A percentile compares a stretch with the other conserved stretches of the same genome.
phyloP scores from a whole-genome alignment of 2,888 invertebrate species.

The Trypoxylon attenuatum region DNA sequence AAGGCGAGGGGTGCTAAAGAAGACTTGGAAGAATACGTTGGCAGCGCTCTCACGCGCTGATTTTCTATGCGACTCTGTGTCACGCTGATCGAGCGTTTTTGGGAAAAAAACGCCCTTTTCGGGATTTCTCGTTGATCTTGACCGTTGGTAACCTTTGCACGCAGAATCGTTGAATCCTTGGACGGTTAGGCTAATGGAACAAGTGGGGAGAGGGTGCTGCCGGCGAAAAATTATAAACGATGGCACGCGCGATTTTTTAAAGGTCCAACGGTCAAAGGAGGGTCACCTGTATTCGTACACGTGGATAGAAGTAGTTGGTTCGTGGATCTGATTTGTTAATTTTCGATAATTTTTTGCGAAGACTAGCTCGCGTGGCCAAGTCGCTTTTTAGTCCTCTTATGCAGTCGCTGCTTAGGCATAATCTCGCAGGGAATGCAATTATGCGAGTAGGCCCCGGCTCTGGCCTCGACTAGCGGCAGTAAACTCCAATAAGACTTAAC shows the following conservation, averaged over 20 bases:
- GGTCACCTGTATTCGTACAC: not conserved
- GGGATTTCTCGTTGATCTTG: not conserved
- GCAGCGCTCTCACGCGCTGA: not conserved
- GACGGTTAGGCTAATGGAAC: not conserved
- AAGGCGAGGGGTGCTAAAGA: not conserved
- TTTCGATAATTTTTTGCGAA: not conserved
- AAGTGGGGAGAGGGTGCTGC: not conserved
- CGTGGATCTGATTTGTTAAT: not conserved
- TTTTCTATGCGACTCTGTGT: not conserved
- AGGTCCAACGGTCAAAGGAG: not conserved
- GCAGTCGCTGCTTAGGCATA: not conserved
- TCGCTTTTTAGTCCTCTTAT: constrained; percentile 10
- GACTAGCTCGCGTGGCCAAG: not conserved
- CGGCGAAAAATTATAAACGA: not conserved
- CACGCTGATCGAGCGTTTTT: constrained; percentile 35
- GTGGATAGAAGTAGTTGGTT: not conserved
- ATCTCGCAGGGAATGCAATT: constrained; percentile 47
- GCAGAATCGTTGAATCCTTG: not conserved
- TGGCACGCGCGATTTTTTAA: constrained; percentile 10
- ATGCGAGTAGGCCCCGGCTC: constrained; percentile 10
- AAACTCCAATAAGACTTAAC: constrained; percentile 38
- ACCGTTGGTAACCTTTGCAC: constrained; percentile 29
- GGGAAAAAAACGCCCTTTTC: constrained; percentile 18
- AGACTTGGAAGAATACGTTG: too few species aligned
- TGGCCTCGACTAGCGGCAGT: not conserved